These are phyloP conservation scores for Eretmocerus hayati DNA, from an alignment of 2,888 invertebrate genomes.

Conservation along the genomic window DNA sequence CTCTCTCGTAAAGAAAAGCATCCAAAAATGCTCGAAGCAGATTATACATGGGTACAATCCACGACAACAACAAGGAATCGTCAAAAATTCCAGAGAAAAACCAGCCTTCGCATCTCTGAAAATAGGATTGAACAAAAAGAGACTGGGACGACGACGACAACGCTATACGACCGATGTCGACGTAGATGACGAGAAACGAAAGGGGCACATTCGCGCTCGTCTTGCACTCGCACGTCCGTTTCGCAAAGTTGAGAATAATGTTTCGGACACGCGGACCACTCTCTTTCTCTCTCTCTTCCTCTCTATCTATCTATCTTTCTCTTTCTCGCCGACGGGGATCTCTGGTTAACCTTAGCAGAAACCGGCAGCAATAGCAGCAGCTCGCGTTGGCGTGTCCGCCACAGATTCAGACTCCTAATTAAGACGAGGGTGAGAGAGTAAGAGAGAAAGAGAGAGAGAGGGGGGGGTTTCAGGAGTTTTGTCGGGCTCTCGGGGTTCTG, in stretches of 20 bases:
- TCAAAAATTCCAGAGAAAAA: too few relatives aligned
- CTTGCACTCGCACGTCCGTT: conserved; percentile 12
- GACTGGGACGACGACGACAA: not conserved
- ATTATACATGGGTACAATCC: too few relatives aligned
- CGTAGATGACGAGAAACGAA: not conserved
- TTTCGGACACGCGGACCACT: conserved; percentile 44
- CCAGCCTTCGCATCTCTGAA: too few relatives aligned
- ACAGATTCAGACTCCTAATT: conserved; percentile 81
- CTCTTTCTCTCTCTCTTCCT: conserved; percentile 18
- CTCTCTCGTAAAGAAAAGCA: too few relatives aligned
- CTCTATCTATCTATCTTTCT: conserved; percentile 9
- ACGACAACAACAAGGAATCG: too few relatives aligned
- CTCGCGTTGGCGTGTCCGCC: conserved; percentile 65
- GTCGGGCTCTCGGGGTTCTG: conserved; percentile 34
- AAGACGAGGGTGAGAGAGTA: conserved; percentile 64
- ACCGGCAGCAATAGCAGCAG: conserved; percentile 28
- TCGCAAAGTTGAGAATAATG: conserved; percentile 44
- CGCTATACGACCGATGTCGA: not conserved
- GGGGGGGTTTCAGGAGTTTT: conserved; percentile 41
- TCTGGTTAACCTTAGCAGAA: conserved; percentile 23
- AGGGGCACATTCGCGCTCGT: conserved; percentile 8
- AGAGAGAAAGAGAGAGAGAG: too few relatives aligned
- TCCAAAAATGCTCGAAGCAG: too few relatives aligned
- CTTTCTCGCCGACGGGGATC: conserved; percentile 15
- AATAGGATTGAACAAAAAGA: not conserved